These are phyloP conservation scores for Drosophila watanabei DNA, from an alignment of 1,140 invertebrate species.

Conservation along the genomic window DNA sequence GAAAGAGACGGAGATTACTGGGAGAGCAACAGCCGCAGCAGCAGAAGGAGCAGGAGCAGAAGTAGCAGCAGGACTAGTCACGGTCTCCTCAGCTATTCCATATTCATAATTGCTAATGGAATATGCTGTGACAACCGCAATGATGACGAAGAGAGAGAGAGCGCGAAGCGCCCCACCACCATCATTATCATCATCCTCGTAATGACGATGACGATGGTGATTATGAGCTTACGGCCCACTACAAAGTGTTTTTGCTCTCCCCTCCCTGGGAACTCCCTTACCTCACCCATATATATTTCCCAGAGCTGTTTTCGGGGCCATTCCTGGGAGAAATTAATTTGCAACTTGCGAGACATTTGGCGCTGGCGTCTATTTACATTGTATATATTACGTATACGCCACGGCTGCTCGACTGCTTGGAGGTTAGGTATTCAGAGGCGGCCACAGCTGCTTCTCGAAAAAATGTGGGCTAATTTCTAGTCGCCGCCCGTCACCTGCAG, in stretches of 20 bases:
- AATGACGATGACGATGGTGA: constrained; percentile 43
- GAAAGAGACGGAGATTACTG: constrained; percentile 38
- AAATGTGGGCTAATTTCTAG: constrained; percentile 76
- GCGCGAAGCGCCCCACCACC: constrained; percentile 15
- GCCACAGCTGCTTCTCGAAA: constrained; percentile 56
- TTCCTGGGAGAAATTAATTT: constrained; percentile 85
- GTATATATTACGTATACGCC: constrained; percentile 79
- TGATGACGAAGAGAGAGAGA: constrained; percentile 31
- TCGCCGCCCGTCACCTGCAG: constrained; percentile 69
- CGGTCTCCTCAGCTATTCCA: constrained; percentile 65
- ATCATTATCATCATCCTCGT: not conserved
- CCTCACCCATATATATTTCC: constrained; percentile 18
- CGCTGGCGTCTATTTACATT: constrained; percentile 78
- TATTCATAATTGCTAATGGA: constrained; percentile 86
- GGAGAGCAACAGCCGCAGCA: constrained; percentile 27
- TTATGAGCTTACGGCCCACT: constrained; percentile 61
- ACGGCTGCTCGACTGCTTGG: constrained; percentile 9
- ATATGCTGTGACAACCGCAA: constrained; percentile 76
- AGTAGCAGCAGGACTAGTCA: constrained; percentile 52
- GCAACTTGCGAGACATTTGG: constrained; percentile 83
- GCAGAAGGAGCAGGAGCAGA: constrained; percentile 6
- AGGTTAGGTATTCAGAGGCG: constrained; percentile 54
- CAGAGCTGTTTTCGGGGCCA: constrained; percentile 31
- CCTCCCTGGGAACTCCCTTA: constrained; percentile 8
- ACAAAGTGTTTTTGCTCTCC: constrained; percentile 52